phyloP scores from a whole-genome alignment of 2,888 invertebrate genomes.

The Spilarctia lutea region DNA sequence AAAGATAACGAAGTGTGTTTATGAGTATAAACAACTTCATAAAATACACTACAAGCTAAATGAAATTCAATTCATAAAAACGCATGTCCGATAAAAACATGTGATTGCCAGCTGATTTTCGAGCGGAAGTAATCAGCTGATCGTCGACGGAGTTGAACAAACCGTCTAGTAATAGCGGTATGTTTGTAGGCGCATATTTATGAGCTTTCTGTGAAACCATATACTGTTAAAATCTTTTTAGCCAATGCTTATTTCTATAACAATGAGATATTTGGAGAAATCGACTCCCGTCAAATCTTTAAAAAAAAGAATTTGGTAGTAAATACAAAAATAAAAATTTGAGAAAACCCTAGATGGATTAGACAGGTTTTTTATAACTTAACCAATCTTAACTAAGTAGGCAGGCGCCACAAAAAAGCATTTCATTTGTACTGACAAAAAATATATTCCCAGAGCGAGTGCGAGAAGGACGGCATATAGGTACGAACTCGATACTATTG shows the following conservation, averaged over 20 bases:
- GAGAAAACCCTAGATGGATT: neutral
- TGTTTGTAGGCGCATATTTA: slow-evolving; percentile 23
- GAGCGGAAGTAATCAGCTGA: slow-evolving; percentile 28
- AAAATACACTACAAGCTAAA: neutral
- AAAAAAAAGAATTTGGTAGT: neutral
- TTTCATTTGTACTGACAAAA: neutral
- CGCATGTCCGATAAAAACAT: slow-evolving; percentile 24
- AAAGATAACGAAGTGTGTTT: neutral
- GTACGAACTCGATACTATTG: slow-evolving; percentile 62
- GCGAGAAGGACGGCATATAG: slow-evolving; percentile 69
- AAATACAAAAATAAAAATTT: neutral
- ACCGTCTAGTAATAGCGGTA: slow-evolving; percentile 2
- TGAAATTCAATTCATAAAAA: neutral
- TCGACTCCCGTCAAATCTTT: slow-evolving; percentile 43
- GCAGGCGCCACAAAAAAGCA: neutral
- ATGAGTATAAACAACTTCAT: neutral
- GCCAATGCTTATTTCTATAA: neutral
- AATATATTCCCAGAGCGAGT: slow-evolving; percentile 50
- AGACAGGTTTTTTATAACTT: neutral
- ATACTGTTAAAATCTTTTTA: no score
- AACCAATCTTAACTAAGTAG: neutral
- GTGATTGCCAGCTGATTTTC: slow-evolving; percentile 23
- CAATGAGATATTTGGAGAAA: neutral
- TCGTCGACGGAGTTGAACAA: slow-evolving; percentile 14
- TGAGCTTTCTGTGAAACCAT: no score